Evolutionary conservation across 2,888 invertebrate genomes (phyloP), one percentile per base, ranked within the genome.

Genomic region (Syrphus vitripennis): DNA sequence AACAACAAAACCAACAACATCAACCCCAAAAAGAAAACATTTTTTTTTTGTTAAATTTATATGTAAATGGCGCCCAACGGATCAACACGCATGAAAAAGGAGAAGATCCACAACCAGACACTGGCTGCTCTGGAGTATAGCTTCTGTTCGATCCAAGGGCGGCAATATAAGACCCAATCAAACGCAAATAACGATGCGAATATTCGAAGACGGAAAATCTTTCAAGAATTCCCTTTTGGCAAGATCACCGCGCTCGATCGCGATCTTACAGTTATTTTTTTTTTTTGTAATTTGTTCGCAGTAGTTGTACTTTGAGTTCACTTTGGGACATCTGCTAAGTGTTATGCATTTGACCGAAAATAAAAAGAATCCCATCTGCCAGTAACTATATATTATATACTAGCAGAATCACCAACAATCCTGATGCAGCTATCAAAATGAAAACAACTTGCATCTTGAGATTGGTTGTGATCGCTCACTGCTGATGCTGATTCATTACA

Each of bases 271-370:
- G 65, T 12, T 45, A 45, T 65, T 48, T 31, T 57, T 9, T 24
- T 31, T 5, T 16, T 29, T 19, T 14, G 19, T 0, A 19, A 19
- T 12, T 14, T 67, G 16, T 34, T 61, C 71, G 59, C 75, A 48
- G 69, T 74, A 57, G 69, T 65, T 81, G 74, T 45, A 83, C 65
- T 71, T 83, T 61, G 34, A 55, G 71, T 78, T 78, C 78, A 78
- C 34, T 81, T 50, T 74, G 74, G 70, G 74, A 86, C 86, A 86
- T 86, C 86, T 86, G 86, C 50, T 74, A 70, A 86, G 82, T 86
- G 82, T 82, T 81, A 81, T 71, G 69, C 48, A 34, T 69, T 65
- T 65, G 65, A 72, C 55, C 19, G 19, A 67, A 34, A 26, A 61
- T 40, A 61, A 63, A 75, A 19, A 48, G 26, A 75, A 34, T 57